Percentiles rank a stretch among this genome's conserved stretches.
Conservation (phyloP, 1,140 invertebrate genomes). For the Halesus radiatus region DNA sequence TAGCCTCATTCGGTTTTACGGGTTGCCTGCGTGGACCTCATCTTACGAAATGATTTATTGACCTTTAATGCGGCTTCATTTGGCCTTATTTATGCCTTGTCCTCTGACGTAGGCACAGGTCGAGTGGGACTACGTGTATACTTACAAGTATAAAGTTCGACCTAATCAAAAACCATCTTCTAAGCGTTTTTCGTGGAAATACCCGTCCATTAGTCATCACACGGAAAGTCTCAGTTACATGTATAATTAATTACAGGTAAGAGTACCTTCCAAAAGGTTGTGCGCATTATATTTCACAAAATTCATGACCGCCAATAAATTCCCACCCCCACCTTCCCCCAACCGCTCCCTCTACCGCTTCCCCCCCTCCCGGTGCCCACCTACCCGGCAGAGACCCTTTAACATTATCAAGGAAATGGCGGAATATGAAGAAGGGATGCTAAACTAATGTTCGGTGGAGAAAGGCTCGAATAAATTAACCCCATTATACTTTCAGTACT, state of each 20-base stretch:
- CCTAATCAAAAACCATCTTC: neutral
- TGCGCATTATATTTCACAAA: constrained; percentile 58
- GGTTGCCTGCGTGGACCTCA: too few relatives aligned
- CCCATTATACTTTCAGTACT: too few relatives aligned
- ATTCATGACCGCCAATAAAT: constrained; percentile 58
- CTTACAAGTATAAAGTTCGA: too few relatives aligned
- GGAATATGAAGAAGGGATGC: constrained; percentile 1
- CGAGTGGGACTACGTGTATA: too few relatives aligned
- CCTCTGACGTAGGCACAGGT: too few relatives aligned
- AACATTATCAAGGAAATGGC: constrained; percentile 26
- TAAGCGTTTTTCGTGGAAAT: neutral
- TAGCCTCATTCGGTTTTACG: too few relatives aligned
- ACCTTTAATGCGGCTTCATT: neutral
- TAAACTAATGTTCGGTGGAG: neutral
- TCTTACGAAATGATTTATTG: too few relatives aligned
- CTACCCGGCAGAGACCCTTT: neutral
- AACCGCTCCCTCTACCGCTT: neutral
- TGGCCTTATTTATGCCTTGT: too few relatives aligned
- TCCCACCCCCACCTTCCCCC: constrained; percentile 38
- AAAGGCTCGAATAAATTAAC: neutral
- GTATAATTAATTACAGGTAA: constrained; percentile 48
- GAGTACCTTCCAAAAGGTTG: constrained; percentile 20
- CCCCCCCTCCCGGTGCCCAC: neutral
- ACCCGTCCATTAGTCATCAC: constrained; percentile 20
- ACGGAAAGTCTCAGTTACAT: constrained; percentile 35